phyloP scores from a whole-genome alignment of 2,797 vertebrate genomes.

The Sus cebifrons region DNA sequence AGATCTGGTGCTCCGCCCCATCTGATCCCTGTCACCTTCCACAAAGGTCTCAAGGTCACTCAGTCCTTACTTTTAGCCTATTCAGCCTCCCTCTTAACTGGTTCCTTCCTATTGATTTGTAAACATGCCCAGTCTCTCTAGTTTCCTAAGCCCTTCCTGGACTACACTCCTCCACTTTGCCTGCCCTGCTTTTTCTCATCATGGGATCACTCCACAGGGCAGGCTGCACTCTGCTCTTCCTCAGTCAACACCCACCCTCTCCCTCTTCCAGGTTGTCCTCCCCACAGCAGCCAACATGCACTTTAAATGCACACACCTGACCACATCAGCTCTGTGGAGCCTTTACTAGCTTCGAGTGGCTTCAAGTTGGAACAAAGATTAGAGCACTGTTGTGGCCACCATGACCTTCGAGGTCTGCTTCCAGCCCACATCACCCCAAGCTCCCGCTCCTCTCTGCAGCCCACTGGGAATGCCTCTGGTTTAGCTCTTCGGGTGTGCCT shows the following conservation, averaged over 20 bases:
- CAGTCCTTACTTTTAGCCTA: not conserved
- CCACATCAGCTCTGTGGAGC: not conserved
- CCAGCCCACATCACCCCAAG: not conserved
- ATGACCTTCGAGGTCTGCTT: not conserved
- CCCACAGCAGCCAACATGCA: not conserved
- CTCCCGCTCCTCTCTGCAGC: not conserved
- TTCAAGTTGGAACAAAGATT: not conserved
- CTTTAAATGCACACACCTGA: not conserved
- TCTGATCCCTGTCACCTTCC: not conserved
- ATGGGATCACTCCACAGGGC: not conserved
- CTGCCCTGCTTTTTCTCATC: too few species aligned
- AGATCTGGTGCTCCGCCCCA: not conserved
- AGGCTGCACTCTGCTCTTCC: not conserved
- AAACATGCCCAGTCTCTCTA: not conserved
- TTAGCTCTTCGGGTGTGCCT: too few species aligned
- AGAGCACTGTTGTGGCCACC: not conserved
- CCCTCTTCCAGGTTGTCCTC: not conserved
- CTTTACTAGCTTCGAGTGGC: not conserved
- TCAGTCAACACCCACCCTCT: not conserved
- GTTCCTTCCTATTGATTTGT: not conserved
- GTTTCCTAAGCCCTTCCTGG: not conserved
- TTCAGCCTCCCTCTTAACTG: not conserved
- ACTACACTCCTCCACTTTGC: not conserved
- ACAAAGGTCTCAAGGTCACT: not conserved
- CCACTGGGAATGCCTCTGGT: not conserved